These are phyloP conservation scores for Nebria ingens DNA, from an alignment of 1,140 invertebrate species.

Conservation along the genomic window DNA sequence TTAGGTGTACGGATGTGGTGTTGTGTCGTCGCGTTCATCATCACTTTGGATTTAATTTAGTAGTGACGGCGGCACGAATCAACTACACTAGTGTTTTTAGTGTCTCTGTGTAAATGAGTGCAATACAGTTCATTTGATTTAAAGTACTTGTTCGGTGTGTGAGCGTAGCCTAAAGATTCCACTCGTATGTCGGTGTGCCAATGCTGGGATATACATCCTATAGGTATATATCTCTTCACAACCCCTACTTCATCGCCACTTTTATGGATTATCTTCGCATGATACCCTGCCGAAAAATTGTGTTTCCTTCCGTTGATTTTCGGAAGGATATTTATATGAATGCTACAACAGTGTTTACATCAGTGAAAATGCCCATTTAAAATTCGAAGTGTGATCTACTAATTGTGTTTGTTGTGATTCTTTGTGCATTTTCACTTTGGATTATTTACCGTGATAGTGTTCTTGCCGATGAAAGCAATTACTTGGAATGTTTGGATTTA, in stretches of 20 bases:
- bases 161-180: background rate
- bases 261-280: background rate
- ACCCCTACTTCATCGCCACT: conserved; percentile 5
- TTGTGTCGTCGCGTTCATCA: background rate
- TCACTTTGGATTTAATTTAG: background rate
- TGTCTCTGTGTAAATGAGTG: no score
- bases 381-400: no score
- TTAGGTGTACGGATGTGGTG: conserved; percentile 4
- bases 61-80: background rate
- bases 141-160: conserved; percentile 2
- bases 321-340: no score
- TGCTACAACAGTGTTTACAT: no score
- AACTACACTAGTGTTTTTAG: background rate
- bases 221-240: conserved; percentile 27
- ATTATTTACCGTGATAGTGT: background rate
- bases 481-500: no score
- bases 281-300: background rate
- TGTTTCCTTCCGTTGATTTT: background rate
- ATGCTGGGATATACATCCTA: conserved; percentile 37
- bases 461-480: background rate
- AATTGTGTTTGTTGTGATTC: no score
- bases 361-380: no score
- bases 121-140: conserved; percentile 17
- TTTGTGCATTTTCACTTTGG: conserved; percentile 6
- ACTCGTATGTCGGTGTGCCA: conserved; percentile 32